phyloP scores from a whole-genome alignment of 2,113 vertebrate genomes.

The Grammomys dolichurus region DNA sequence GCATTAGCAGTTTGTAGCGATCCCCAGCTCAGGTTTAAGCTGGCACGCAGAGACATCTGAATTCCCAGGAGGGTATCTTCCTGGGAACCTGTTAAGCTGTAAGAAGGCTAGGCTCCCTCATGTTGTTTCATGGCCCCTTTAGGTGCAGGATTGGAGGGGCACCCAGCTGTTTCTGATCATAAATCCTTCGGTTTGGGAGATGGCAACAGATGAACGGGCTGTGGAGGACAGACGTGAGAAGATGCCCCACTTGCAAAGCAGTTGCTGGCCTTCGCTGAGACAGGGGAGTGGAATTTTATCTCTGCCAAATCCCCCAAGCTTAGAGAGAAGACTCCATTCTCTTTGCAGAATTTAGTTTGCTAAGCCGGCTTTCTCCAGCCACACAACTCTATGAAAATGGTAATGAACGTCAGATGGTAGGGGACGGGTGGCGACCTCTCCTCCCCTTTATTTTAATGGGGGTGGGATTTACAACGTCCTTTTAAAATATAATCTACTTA shows the following conservation, averaged over 20 bases:
- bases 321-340: slow-evolving; percentile 49
- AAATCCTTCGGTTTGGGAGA: slow-evolving; percentile 16
- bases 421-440: background rate
- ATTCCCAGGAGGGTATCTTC: background rate
- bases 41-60: fast-evolving
- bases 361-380: background rate
- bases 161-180: slow-evolving; percentile 41
- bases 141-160: background rate
- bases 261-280: background rate
- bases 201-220: background rate
- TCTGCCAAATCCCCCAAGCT: slow-evolving; percentile 65
- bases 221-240: background rate
- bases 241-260: background rate
- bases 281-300: slow-evolving; percentile 43
- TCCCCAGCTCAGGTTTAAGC: background rate
- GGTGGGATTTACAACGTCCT: slow-evolving; percentile 36
- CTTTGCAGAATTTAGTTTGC: slow-evolving; percentile 17
- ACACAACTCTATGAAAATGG: background rate
- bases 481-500: slow-evolving; percentile 68
- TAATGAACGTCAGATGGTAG: background rate
- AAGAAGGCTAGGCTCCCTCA: background rate
- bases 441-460: background rate
- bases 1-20: background rate
- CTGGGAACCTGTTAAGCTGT: background rate
- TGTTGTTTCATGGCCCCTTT: background rate